A percentile compares a stretch with the other conserved stretches of the same genome.
Conservation (phyloP, 1,140 invertebrate species). For the Acromyrmex heyeri region DNA sequence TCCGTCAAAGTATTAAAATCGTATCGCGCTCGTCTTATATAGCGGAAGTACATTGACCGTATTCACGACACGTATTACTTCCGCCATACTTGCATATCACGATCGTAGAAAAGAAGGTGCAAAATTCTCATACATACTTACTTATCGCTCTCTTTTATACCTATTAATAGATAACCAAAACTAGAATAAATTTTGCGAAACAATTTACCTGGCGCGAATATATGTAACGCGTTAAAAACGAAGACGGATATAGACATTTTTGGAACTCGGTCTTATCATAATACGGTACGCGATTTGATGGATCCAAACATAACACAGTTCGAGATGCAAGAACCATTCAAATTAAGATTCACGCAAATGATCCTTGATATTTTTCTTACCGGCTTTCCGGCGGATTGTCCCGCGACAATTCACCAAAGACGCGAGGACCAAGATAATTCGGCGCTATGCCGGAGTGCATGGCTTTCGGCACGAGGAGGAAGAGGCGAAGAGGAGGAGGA, state of each 20-base stretch:
- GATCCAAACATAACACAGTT: constrained; percentile 9
- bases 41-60: constrained; percentile 20
- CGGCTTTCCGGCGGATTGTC: background rate
- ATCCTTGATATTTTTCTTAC: background rate
- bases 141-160: background rate
- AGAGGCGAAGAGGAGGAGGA: too few relatives aligned
- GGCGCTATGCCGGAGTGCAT: constrained; percentile 5
- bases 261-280: background rate
- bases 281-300: background rate
- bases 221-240: background rate
- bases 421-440: constrained; percentile 53
- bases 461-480: constrained; percentile 34
- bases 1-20: constrained; percentile 62
- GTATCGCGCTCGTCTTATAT: constrained; percentile 34
- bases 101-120: background rate
- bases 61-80: constrained; percentile 45
- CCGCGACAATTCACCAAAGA: constrained; percentile 30
- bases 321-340: background rate
- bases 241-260: background rate
- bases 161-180: background rate
- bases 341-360: constrained; percentile 33
- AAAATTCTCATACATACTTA: background rate
- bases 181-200: background rate
- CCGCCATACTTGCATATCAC: background rate
- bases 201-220: background rate